A percentile compares a stretch with the other conserved stretches of the same genome.
phyloP scores from a whole-genome alignment of 2,113 vertebrate genomes.

The Lucifuga dentata region DNA sequence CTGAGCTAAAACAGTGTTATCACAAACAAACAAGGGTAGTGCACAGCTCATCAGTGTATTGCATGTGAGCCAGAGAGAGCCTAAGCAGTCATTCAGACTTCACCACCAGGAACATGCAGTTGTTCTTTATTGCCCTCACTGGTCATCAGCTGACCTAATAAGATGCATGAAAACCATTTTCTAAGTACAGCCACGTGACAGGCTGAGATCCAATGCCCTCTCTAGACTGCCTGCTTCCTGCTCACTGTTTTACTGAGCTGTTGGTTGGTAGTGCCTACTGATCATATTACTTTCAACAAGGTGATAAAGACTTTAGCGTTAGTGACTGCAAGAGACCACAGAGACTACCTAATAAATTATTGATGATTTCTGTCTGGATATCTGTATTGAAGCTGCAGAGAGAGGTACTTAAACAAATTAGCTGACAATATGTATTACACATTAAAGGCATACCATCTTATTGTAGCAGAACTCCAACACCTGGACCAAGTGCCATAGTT shows the following conservation, averaged over 20 bases:
- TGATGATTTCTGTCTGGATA: constrained; percentile 24
- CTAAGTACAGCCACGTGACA: constrained; percentile 51
- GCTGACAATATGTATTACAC: not conserved
- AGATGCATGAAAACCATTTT: constrained; percentile 58
- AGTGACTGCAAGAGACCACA: constrained; percentile 17
- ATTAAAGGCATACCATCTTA: not conserved
- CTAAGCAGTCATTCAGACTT: constrained; percentile 36
- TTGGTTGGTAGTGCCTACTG: constrained; percentile 53
- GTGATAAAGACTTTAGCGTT: constrained; percentile 51
- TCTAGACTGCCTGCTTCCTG: constrained; percentile 40
- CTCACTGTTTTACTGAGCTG: constrained; percentile 58
- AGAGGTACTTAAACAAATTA: constrained; percentile 22
- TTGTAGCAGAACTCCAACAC: not conserved
- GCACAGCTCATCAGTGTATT: constrained; percentile 1
- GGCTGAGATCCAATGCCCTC: constrained; percentile 53
- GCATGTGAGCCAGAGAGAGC: constrained; percentile 6
- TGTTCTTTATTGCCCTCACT: constrained; percentile 48
- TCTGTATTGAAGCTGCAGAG: constrained; percentile 16
- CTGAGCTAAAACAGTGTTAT: constrained; percentile 31
- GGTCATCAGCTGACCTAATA: constrained; percentile 53
- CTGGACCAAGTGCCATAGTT: not conserved
- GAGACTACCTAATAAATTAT: constrained; percentile 25
- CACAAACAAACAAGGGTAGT: constrained; percentile 36
- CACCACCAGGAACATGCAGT: constrained; percentile 41
- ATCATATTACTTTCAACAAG: constrained; percentile 64